Base-by-base conservation (phyloP, 2,113 vertebrate species). In the Cephalophus harveyi region DNA sequence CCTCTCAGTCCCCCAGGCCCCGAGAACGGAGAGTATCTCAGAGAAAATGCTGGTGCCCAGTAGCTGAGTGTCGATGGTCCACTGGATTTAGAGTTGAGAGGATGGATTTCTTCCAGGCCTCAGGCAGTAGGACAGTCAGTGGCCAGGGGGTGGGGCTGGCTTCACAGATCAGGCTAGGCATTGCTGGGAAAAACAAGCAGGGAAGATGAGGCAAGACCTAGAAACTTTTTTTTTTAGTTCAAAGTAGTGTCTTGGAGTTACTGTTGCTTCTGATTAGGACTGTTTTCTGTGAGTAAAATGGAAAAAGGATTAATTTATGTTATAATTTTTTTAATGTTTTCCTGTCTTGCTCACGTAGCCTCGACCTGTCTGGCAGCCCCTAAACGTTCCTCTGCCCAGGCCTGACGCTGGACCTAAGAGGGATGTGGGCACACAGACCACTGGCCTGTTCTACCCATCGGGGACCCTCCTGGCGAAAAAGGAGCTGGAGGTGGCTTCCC, bases 381-480 rank as follows among this genome's bases (percentile, higher is more conserved):
- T 96, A 52, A 95, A 93, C n/a, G 57, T 96, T 40, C 79, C 97
- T 85, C 95, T 95, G 50, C 48, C 91, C 91, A 89, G 89, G 60
- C 30, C 94, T 48, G 92, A 94, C 60, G 15, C 59, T 54, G 95
- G 60, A 95, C 95, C 46, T 96, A 99, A 96, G 87, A 98, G 98
- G 85, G 98, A 99, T 25, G 97, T 87, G 71, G 98, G 98, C 97
- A 99, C 99, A 0, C 99, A 99, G 98, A 99, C 99, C 0, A 78
- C 98, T 12, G 99, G 99, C 81, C 99, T 99, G 59, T 99, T 99
- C 98, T 99, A 99, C 98, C 99, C 99, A 87, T 99, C 99, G 76
- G 97, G 99, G 98, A 99, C 98, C 84, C 96, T 98, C 19, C 95
- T 99, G 81, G 99, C 99, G 67, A 99, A 96, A 94, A 99, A 98